phyloP scores from a whole-genome alignment of 2,797 vertebrate species.

The Gastrophryne carolinensis region DNA sequence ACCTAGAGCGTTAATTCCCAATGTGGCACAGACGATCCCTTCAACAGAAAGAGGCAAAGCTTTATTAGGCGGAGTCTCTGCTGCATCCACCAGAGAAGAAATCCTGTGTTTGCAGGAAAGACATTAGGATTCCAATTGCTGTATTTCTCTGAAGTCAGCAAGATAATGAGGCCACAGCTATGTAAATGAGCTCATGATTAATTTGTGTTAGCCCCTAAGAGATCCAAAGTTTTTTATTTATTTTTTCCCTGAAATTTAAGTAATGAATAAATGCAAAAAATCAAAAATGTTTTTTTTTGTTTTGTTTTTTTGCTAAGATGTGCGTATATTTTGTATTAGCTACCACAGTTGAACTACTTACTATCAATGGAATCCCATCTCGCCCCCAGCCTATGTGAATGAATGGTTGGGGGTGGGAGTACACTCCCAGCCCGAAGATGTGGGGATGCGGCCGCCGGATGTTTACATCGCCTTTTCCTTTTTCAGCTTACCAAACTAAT shows the following conservation, averaged over 20 bases:
- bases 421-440: no score
- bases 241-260: no score
- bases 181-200: conserved; percentile 70
- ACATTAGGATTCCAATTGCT: conserved; percentile 60
- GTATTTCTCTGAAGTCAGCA: conserved; percentile 68
- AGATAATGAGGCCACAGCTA: conserved; percentile 69
- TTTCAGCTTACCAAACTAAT: no score
- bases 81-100: conserved; percentile 5
- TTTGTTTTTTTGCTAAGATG: conserved; percentile 52
- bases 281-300: conserved; percentile 28
- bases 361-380: no score
- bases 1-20: conserved; percentile 12
- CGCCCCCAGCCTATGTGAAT: no score
- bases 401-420: no score
- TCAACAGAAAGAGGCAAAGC: neutral
- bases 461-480: no score
- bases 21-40: neutral
- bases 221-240: conserved; percentile 61
- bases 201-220: conserved; percentile 68
- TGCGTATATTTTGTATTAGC: no score
- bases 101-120: neutral
- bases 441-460: no score
- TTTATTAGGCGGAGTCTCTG: conserved; percentile 16
- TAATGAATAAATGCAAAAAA: neutral
- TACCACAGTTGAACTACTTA: no score